Evolutionary conservation across 2,113 vertebrate genomes (phyloP).

Genomic region (Grus americana): DNA sequence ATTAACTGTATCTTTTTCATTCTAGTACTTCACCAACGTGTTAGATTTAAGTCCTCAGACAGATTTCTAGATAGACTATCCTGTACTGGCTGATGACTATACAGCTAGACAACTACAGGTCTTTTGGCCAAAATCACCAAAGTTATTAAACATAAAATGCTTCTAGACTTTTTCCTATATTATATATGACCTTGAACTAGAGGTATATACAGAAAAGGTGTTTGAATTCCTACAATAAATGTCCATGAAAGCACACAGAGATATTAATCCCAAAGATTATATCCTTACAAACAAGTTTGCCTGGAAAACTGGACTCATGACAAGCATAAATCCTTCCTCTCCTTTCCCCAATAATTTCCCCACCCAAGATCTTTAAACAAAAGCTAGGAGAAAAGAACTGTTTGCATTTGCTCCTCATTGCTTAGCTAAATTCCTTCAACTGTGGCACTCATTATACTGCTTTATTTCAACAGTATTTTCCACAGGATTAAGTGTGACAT

Average conservation of each 20-base stretch:
- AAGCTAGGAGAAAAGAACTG: background rate
- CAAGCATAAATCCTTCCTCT: background rate
- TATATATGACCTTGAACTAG: background rate
- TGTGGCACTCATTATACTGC: background rate
- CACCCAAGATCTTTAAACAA: background rate
- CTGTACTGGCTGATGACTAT: background rate
- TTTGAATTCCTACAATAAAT: background rate
- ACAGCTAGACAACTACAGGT: background rate
- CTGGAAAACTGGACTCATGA: background rate
- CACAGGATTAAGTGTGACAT: background rate
- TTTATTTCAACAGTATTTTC: background rate
- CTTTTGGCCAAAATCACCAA: background rate
- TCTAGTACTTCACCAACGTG: background rate
- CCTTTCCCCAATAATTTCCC: background rate
- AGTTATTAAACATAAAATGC: background rate
- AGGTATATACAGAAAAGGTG: background rate
- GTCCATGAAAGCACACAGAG: background rate
- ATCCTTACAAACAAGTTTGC: background rate
- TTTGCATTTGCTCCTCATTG: background rate
- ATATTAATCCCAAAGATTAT: background rate
- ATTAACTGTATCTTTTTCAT: background rate
- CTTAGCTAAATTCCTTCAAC: background rate
- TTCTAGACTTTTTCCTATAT: background rate
- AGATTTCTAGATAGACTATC: background rate
- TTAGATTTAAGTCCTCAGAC: background rate